A percentile compares a stretch with the other conserved stretches of the same genome.
Evolutionary conservation across 2,113 vertebrate genomes (phyloP).

Genomic region (Pelodiscus sinensis): DNA sequence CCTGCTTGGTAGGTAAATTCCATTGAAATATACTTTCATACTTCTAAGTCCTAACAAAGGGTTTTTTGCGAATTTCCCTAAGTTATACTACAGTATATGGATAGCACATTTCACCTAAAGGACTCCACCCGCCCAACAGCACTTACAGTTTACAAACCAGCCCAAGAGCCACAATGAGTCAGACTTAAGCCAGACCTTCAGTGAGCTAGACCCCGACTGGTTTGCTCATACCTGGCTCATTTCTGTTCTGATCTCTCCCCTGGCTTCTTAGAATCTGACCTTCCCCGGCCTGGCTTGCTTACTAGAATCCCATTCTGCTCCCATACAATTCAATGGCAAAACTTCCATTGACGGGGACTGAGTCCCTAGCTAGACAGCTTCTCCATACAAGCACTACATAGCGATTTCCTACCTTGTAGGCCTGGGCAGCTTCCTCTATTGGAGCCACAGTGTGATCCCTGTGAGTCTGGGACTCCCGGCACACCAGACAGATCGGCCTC

Average conservation of each 20-base stretch:
- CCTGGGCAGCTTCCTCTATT: neutral
- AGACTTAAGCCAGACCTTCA: neutral
- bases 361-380: neutral
- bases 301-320: neutral
- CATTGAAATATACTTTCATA: neutral
- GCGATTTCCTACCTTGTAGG: neutral
- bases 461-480: neutral
- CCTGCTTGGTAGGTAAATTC: neutral
- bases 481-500: neutral
- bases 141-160: neutral
- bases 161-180: neutral
- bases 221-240: neutral
- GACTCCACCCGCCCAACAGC: neutral
- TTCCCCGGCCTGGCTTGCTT: neutral
- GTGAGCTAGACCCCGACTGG: neutral
- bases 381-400: neutral
- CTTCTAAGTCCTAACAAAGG: neutral
- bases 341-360: neutral
- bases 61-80: neutral
- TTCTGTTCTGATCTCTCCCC: neutral
- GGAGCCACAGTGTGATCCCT: accelerated
- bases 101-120: neutral
- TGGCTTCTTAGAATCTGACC: neutral
- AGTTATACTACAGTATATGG: neutral
- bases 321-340: neutral